Percentiles rank a stretch among this genome's conserved stretches.
phyloP scores from a whole-genome alignment of 2,797 vertebrate genomes.

The Chromis chromis region DNA sequence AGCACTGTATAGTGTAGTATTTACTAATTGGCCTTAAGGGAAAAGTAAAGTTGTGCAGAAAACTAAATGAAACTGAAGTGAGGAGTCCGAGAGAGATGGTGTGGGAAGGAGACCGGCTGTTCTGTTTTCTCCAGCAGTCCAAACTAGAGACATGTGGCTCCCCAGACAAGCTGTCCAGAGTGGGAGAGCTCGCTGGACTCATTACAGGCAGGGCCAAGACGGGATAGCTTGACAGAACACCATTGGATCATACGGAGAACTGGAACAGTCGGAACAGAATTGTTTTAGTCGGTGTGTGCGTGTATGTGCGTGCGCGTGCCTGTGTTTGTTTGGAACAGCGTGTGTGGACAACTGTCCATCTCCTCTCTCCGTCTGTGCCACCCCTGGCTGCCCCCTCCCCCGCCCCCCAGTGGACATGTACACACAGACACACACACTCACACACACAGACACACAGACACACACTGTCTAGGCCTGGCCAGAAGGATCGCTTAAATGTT shows the following conservation, averaged over 20 bases:
- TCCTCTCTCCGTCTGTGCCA: slow-evolving; percentile 81
- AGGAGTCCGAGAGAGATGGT: slow-evolving; percentile 81
- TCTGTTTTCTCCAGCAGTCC: slow-evolving; percentile 84
- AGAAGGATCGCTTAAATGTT: slow-evolving; percentile 81
- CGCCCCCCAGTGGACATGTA: slow-evolving; percentile 58
- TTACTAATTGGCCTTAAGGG: slow-evolving; percentile 84
- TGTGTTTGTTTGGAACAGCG: slow-evolving; percentile 70
- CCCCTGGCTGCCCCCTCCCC: slow-evolving; percentile 79
- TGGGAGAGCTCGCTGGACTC: slow-evolving; percentile 83
- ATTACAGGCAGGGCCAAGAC: slow-evolving; percentile 83
- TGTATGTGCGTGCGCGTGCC: slow-evolving; percentile 38
- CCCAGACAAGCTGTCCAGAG: slow-evolving; percentile 85
- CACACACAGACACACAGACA: slow-evolving; percentile 32
- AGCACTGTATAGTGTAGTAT: slow-evolving; percentile 65
- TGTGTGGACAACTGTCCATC: slow-evolving; percentile 80
- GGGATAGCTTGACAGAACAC: slow-evolving; percentile 82
- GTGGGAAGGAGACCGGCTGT: slow-evolving; percentile 85
- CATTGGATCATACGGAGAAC: slow-evolving; percentile 77
- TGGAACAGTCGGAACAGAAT: slow-evolving; percentile 72
- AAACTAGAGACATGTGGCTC: slow-evolving; percentile 84
- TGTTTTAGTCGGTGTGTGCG: slow-evolving; percentile 63
- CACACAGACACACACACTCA: slow-evolving; percentile 28
- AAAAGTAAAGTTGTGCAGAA: slow-evolving; percentile 79
- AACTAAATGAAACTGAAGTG: slow-evolving; percentile 81
- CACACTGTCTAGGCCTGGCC: slow-evolving; percentile 57